phyloP scores from a whole-genome alignment of 1,140 invertebrate genomes.

The Homarus americanus region DNA sequence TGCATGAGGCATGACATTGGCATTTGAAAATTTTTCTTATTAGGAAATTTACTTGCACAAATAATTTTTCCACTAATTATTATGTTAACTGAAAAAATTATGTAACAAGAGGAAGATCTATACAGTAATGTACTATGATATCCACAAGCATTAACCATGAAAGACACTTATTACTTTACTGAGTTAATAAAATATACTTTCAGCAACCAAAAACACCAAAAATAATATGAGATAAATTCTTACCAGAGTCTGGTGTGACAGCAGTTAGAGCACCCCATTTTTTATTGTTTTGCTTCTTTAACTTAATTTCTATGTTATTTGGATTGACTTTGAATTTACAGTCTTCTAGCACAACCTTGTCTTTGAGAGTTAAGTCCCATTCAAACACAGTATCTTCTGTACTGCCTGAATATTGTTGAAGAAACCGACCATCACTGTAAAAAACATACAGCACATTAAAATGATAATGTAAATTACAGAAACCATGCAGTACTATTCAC shows the following conservation, averaged over 20 bases:
- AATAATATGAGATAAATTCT: not conserved
- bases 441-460: not conserved
- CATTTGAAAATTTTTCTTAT: too few relatives aligned
- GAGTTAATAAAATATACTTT: not conserved
- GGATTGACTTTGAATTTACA: slow-evolving; percentile 49
- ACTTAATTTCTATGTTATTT: slow-evolving; percentile 63
- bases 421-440: slow-evolving; percentile 10
- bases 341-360: slow-evolving; percentile 53
- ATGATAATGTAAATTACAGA: not conserved
- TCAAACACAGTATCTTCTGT: slow-evolving; percentile 61
- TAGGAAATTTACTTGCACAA: too few relatives aligned
- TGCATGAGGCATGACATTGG: too few relatives aligned
- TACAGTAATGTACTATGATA: too few relatives aligned
- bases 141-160: too few relatives aligned
- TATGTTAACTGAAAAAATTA: too few relatives aligned
- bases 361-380: slow-evolving; percentile 57
- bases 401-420: slow-evolving; percentile 54
- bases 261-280: slow-evolving; percentile 54
- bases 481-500: not conserved
- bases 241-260: slow-evolving; percentile 40
- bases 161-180: too few relatives aligned
- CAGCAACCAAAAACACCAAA: not conserved
- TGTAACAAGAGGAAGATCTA: too few relatives aligned
- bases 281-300: slow-evolving; percentile 60
- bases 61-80: too few relatives aligned